A percentile compares a stretch with the other conserved stretches of the same genome.
phyloP scores from a whole-genome alignment of 2,797 vertebrate species.

The Brotogeris chrysoptera region DNA sequence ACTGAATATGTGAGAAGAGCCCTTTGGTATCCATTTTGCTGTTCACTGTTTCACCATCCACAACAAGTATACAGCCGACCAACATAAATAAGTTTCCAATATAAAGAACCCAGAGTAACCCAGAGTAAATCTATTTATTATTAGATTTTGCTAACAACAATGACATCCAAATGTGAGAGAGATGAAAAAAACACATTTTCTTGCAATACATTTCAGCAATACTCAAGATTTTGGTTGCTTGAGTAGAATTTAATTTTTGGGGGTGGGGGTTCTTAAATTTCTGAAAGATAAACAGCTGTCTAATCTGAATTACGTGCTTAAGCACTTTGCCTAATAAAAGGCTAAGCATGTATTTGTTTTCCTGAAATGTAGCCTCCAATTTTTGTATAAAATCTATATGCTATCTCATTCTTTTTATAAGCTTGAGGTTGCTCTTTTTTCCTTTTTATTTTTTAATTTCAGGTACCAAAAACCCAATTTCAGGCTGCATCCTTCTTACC shows the following conservation, averaged over 20 bases:
- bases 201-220: background rate
- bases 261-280: background rate
- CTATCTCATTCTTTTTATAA: background rate
- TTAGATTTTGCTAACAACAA: background rate
- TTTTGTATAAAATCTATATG: background rate
- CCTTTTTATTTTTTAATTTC: background rate
- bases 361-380: background rate
- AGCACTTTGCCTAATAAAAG: background rate
- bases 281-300: background rate
- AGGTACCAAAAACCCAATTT: background rate
- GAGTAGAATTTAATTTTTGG: background rate
- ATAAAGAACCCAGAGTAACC: background rate
- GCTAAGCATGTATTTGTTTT: background rate
- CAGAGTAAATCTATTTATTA: background rate
- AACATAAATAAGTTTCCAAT: background rate
- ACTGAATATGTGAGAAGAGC: background rate
- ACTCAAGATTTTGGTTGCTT: background rate
- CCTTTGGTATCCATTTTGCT: background rate
- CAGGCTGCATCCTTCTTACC: background rate
- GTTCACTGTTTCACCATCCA: background rate
- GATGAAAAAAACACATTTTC: background rate
- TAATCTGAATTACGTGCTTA: background rate
- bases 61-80: background rate
- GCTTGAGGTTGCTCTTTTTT: rapidly evolving
- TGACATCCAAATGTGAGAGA: background rate